phyloP scores from a whole-genome alignment of 2,113 vertebrate species.

The Thryonomys swinderianus region DNA sequence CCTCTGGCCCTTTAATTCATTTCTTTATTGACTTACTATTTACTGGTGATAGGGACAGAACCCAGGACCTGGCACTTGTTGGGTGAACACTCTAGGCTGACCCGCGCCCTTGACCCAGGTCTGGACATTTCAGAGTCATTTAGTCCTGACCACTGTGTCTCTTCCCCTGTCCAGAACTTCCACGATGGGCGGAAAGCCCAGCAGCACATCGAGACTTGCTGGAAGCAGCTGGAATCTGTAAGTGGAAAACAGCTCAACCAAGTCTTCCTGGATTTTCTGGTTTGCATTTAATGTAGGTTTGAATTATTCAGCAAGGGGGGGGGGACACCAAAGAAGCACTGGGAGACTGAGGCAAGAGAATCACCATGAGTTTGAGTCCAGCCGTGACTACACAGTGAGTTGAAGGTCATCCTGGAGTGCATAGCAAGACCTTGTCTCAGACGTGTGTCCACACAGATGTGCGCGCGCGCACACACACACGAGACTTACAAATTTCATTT shows the following conservation, averaged over 20 bases:
- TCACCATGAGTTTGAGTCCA: neutral
- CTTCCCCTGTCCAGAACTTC: conserved; percentile 90
- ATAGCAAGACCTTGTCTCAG: neutral
- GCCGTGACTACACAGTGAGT: too few relatives aligned
- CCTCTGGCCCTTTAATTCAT: neutral
- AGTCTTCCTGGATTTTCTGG: fast-evolving
- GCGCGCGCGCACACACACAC: neutral
- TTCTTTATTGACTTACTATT: neutral
- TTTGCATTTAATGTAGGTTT: too few relatives aligned
- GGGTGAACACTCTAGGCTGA: neutral
- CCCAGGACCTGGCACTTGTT: too few relatives aligned
- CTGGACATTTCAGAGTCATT: fast-evolving
- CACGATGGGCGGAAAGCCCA: conserved; percentile 98
- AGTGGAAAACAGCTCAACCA: conserved; percentile 77
- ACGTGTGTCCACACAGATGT: neutral
- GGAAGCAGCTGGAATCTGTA: conserved; percentile 98
- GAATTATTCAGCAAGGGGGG: neutral
- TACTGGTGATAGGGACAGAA: neutral
- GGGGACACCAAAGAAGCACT: neutral
- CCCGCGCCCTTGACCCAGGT: neutral
- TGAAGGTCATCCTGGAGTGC: neutral
- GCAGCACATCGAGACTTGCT: conserved; percentile 96
- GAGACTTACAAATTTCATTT: neutral
- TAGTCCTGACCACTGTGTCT: neutral
- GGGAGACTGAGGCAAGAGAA: neutral